Evolutionary conservation across 1,140 invertebrate species (phyloP).

Genomic region (Trachymyrmex septentrionalis): DNA sequence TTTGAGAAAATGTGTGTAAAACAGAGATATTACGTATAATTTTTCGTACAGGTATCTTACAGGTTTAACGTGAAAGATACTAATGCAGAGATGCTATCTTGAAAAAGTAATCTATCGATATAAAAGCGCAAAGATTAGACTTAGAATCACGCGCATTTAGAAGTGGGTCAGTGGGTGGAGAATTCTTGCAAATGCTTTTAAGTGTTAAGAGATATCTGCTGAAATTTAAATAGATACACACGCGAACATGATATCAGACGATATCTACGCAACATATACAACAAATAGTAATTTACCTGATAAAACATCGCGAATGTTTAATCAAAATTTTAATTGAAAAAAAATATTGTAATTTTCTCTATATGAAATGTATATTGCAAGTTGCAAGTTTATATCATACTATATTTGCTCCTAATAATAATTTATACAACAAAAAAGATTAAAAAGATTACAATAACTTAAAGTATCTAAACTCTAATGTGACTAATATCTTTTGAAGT

Average conservation of each 20-base stretch:
- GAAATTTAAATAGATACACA: slow-evolving; percentile 14
- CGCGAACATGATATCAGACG: background rate
- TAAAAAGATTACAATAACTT: background rate
- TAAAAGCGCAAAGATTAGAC: background rate
- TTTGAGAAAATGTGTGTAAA: background rate
- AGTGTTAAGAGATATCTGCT: slow-evolving; percentile 32
- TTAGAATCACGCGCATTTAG: background rate
- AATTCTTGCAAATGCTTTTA: slow-evolving; percentile 23
- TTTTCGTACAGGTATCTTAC: background rate
- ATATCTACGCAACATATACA: background rate
- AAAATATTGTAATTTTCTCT: slow-evolving; percentile 21
- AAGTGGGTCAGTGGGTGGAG: background rate
- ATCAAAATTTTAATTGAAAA: slow-evolving; percentile 45
- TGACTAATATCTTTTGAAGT: background rate
- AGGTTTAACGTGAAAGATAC: background rate
- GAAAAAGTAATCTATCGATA: background rate
- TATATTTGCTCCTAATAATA: slow-evolving; percentile 4
- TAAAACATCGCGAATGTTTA: slow-evolving; percentile 6
- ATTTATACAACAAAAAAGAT: background rate
- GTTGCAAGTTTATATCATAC: background rate
- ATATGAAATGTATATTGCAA: background rate
- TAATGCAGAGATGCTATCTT: background rate
- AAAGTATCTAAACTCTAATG: background rate
- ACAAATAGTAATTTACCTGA: slow-evolving; percentile 24
- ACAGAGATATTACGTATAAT: background rate